phyloP scores from a whole-genome alignment of 2,113 vertebrate species.

The Strix uralensis region DNA sequence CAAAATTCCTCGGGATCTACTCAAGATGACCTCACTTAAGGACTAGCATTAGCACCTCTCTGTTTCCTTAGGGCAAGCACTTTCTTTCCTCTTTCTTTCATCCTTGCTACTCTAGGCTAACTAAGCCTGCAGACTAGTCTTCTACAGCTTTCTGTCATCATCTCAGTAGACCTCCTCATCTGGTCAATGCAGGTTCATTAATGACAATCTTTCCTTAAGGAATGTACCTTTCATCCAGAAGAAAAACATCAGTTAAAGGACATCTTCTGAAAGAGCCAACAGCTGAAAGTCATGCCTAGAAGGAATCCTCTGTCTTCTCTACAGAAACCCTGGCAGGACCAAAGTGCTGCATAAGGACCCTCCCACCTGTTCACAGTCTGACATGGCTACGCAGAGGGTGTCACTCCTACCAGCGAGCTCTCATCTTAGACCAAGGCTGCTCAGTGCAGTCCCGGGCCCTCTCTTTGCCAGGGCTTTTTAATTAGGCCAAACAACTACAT shows the following conservation, averaged over 20 bases:
- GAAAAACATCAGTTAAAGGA: neutral
- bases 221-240: neutral
- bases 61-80: neutral
- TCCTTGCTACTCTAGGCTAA: neutral
- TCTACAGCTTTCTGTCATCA: neutral
- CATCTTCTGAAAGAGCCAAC: neutral
- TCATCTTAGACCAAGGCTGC: neutral
- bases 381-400: neutral
- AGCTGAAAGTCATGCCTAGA: neutral
- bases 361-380: neutral
- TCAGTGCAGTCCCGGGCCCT: neutral
- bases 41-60: neutral
- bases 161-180: neutral
- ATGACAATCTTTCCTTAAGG: neutral
- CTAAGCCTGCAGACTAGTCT: neutral
- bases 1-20: neutral
- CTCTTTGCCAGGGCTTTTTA: neutral
- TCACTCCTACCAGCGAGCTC: neutral
- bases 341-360: neutral
- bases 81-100: neutral
- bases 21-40: neutral
- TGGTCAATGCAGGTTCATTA: neutral
- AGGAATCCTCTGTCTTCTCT: neutral
- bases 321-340: neutral
- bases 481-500: rapidly evolving